phyloP scores from a whole-genome alignment of 2,797 vertebrate species.

The Rhabdophis nuchalis region DNA sequence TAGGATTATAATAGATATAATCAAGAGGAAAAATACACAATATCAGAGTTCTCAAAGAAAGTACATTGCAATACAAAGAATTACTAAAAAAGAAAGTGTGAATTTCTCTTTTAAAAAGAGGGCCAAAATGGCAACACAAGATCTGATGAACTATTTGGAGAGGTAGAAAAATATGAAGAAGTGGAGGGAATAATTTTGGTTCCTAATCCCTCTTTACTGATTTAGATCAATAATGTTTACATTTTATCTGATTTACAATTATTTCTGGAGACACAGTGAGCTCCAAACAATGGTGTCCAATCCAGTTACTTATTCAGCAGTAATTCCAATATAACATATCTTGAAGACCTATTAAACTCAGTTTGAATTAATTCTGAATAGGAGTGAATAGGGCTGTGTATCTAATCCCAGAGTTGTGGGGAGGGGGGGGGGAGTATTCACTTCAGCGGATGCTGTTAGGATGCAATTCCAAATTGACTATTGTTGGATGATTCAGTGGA shows the following conservation, averaged over 20 bases:
- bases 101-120: not conserved
- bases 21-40: not conserved
- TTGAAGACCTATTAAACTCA: not conserved
- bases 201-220: not conserved
- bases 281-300: not conserved
- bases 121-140: not conserved
- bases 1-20: not conserved
- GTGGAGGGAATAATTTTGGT: not conserved
- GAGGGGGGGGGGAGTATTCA: not conserved
- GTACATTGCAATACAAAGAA: not conserved
- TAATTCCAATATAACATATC: not conserved
- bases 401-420: not conserved
- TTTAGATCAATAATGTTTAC: not conserved
- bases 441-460: not conserved
- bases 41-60: not conserved
- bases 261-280: not conserved
- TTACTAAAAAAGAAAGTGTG: not conserved
- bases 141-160: not conserved
- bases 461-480: not conserved
- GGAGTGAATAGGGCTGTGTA: not conserved
- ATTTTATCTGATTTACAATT: not conserved
- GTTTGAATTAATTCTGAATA: not conserved
- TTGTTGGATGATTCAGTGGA: not conserved
- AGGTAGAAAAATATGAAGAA: conserved; percentile 2
- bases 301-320: not conserved